These are phyloP conservation scores for Napeogenes inachia DNA, from an alignment of 2,888 invertebrate genomes.

Conservation along the genomic window DNA sequence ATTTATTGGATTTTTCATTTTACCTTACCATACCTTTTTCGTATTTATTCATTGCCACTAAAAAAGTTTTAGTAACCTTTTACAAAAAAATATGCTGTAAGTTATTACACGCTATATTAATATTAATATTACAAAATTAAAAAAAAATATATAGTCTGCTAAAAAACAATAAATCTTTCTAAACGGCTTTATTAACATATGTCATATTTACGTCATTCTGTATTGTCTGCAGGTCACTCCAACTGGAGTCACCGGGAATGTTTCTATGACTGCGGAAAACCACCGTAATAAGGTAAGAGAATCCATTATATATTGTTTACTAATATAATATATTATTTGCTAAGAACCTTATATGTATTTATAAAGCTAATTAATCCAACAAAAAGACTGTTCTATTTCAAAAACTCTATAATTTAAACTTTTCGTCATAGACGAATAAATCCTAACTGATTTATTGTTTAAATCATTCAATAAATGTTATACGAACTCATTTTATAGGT, in stretches of 20 bases:
- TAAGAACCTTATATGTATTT: too few species aligned
- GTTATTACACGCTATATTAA: neutral
- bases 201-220: conserved; percentile 6
- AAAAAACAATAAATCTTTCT: neutral
- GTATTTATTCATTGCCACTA: too few species aligned
- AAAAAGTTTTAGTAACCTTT: too few species aligned
- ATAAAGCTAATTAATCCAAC: too few species aligned
- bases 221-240: conserved; percentile 49
- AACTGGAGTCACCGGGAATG: conserved; percentile 42
- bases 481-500: too few species aligned
- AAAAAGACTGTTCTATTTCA: too few species aligned
- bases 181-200: neutral
- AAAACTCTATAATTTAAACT: too few species aligned
- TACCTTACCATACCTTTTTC: neutral
- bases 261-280: conserved; percentile 29
- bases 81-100: too few species aligned
- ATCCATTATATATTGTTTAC: neutral
- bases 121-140: neutral
- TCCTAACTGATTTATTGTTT: too few species aligned
- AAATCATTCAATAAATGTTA: too few species aligned
- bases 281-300: conserved; percentile 33
- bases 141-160: neutral
- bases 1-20: neutral
- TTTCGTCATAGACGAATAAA: too few species aligned
- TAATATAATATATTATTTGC: too few species aligned